Evolutionary conservation across 2,113 vertebrate species (phyloP).

Genomic region (Bombycilla garrulus): DNA sequence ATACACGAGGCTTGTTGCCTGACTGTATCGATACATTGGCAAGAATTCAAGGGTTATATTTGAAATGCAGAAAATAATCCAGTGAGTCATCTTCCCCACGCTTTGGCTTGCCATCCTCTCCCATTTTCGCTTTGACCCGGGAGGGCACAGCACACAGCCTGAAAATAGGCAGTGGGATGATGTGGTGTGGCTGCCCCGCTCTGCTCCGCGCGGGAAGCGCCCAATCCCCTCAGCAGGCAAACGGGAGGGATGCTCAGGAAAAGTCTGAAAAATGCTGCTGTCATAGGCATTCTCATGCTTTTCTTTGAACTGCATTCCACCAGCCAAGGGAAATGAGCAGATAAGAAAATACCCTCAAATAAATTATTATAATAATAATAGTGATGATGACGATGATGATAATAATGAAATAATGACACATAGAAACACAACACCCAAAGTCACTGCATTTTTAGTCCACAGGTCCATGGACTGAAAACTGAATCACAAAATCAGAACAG

Average conservation of each 20-base stretch:
- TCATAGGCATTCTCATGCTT: neutral
- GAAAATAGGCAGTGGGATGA: conserved; percentile 19
- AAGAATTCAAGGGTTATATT: conserved; percentile 27
- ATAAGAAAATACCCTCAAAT: neutral
- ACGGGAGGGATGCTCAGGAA: neutral
- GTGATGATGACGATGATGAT: neutral
- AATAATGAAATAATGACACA: neutral
- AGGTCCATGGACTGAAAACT: neutral
- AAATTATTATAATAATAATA: too few species aligned
- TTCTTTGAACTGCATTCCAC: neutral
- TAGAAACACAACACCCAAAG: neutral
- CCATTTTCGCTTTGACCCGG: neutral
- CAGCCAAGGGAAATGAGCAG: neutral
- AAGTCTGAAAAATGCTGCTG: neutral
- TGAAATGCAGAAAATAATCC: conserved; percentile 39
- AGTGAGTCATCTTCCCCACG: conserved; percentile 38
- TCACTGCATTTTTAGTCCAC: neutral
- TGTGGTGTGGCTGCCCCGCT: neutral
- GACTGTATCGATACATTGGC: conserved; percentile 10
- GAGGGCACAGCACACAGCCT: neutral
- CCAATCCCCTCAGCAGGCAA: neutral
- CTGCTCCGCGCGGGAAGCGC: neutral
- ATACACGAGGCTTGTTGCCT: neutral
- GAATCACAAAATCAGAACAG: neutral
- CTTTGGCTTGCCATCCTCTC: conserved; percentile 37